phyloP scores from a whole-genome alignment of 1,140 invertebrate genomes.

The Camponotus floridanus region DNA sequence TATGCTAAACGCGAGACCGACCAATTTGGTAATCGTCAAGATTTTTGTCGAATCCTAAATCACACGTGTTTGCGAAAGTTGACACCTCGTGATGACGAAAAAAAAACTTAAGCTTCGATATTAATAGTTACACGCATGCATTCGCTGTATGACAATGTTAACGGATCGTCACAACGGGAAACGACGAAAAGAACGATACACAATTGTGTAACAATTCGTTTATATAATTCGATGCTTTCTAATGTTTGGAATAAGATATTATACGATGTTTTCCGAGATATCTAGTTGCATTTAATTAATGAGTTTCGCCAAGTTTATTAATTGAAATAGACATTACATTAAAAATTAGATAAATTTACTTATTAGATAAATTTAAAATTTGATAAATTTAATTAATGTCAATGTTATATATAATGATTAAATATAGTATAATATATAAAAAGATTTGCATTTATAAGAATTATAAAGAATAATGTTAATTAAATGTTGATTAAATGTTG shows the following conservation, averaged over 20 bases:
- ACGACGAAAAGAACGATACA: constrained; percentile 13
- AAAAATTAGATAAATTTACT: not conserved
- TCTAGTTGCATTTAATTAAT: constrained; percentile 9
- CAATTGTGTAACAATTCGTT: not conserved
- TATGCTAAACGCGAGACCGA: constrained; percentile 21
- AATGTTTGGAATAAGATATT: not conserved
- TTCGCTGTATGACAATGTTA: not conserved
- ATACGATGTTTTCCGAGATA: not conserved
- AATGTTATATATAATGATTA: not conserved
- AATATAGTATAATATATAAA: not conserved
- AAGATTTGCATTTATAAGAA: not conserved
- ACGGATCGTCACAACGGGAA: constrained; percentile 5
- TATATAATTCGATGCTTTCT: constrained; percentile 6
- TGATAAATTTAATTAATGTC: not conserved
- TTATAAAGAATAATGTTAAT: not conserved
- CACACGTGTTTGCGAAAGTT: constrained; percentile 8
- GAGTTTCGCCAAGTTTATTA: not conserved
- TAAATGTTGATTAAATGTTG: not conserved
- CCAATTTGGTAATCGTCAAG: constrained; percentile 6
- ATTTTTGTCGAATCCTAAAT: not conserved
- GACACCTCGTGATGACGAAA: not conserved
- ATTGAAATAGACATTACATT: not conserved
- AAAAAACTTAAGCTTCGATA: not conserved
- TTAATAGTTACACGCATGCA: not conserved
- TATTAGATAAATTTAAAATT: not conserved